Conservation (phyloP, 2,113 vertebrate species). For the Cololabis saira region DNA sequence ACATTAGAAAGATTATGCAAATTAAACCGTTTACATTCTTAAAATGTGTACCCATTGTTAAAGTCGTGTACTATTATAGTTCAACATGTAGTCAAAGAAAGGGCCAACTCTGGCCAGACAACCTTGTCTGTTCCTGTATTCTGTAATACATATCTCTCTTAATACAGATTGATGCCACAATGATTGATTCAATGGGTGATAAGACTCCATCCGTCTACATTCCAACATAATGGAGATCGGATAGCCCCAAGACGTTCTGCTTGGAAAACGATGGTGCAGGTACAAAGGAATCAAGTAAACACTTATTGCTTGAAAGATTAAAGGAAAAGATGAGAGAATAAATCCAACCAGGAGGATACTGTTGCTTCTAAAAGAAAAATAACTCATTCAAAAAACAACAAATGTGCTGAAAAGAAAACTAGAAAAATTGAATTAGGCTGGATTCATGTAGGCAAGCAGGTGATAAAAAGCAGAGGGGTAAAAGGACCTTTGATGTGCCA, state of each 20-base stretch:
- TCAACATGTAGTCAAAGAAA: too few relatives aligned
- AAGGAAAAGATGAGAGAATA: constrained; percentile 1
- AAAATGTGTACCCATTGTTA: too few relatives aligned
- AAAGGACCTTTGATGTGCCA: background rate
- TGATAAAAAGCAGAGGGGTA: background rate
- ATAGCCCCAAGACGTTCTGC: background rate
- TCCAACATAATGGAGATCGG: constrained; percentile 1
- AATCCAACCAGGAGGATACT: background rate
- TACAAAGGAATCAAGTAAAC: background rate
- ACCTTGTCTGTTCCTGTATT: too few relatives aligned
- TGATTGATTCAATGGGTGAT: background rate
- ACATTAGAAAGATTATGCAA: too few relatives aligned
- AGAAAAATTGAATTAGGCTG: background rate
- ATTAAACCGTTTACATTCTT: too few relatives aligned
- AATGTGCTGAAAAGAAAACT: background rate
- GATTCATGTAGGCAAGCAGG: background rate
- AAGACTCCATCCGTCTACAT: background rate
- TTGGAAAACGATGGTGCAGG: background rate
- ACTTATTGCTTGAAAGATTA: background rate
- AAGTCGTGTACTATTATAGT: too few relatives aligned
- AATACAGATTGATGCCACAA: constrained; percentile 2
- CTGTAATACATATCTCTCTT: background rate
- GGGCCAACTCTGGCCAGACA: too few relatives aligned
- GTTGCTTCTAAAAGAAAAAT: background rate
- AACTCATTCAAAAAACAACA: background rate